Evolutionary conservation across 2,113 vertebrate genomes (phyloP).

Genomic region (Nibea coibor): DNA sequence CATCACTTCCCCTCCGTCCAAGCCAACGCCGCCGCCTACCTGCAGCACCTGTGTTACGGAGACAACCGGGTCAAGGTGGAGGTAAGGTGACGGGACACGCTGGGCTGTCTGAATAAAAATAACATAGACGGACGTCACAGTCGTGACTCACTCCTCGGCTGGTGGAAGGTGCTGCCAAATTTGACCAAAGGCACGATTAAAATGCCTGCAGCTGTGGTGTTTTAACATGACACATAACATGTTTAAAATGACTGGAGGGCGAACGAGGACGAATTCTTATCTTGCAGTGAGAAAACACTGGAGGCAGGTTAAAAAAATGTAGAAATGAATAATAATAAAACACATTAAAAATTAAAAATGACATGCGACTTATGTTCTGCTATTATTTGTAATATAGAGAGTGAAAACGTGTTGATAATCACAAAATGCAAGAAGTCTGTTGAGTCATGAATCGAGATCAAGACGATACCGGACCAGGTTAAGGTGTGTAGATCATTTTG

Average conservation of each 20-base stretch:
- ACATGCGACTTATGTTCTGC: no score
- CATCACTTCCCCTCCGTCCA: constrained; percentile 95
- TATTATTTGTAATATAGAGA: no score
- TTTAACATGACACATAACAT: background rate
- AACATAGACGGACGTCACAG: constrained; percentile 27
- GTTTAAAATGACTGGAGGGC: background rate
- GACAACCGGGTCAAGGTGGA: constrained; percentile 96
- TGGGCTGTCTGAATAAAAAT: constrained; percentile 45
- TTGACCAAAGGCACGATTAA: background rate
- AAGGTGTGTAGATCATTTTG: no score
- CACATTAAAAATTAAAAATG: no score
- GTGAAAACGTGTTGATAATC: no score
- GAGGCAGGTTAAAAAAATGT: no score
- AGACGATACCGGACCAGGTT: no score
- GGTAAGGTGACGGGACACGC: constrained; percentile 68
- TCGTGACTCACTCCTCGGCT: constrained; percentile 35
- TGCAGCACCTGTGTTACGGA: constrained; percentile 98
- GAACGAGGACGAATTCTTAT: no score
- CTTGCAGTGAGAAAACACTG: no score
- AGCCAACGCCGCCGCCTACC: constrained; percentile 95
- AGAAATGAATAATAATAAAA: no score
- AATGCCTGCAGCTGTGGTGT: background rate
- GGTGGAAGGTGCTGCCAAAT: background rate
- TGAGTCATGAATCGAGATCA: no score
- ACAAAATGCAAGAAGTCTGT: no score